Base-by-base conservation (phyloP, 2,888 invertebrate species). In the Cremastinae sp. region DNA sequence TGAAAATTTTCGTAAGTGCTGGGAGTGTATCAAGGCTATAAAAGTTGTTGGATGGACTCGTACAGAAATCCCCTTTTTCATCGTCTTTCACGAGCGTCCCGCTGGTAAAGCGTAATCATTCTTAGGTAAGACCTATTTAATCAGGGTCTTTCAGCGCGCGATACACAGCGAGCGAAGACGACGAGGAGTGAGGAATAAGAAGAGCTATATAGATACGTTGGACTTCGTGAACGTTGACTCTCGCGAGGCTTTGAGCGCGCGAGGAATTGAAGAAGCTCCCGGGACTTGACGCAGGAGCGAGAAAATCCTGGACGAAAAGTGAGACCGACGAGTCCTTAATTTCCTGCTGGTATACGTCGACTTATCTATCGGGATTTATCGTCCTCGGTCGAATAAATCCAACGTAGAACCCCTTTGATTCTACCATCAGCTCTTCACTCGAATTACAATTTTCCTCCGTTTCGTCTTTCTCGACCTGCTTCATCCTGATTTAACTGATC, bases 281-380 rank as follows among this genome's bases (percentile, higher is more conserved):
- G 49, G 18, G 47, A 14, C 18, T 41, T 53, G n/a, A n/a, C 9
- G 39, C 22, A 16, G 10, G 28, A 28, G 16, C n/a, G 45, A 10
- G 10, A 18, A 28, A 2, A 10, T 10, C 3, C 22, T 1, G 14
- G 16, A 14, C 5, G 0, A 9, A 55, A 28, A 49, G n/a, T n/a
- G n/a, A n/a, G n/a, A 16, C 53, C 59, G 70, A 73, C 75, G 78
- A 78, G 81, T 83, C 81, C 83, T 85, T 85, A 83, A 85, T 85
- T 84, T 85, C 81, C 83, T 83, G 81, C 37, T 79, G 79, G 79
- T n/a, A n/a, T 72, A 81, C 78, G 76, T 74, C 72, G 80, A 78
- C 82, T 84, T 84, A 84, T 85, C 83, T 82, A 77, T 74, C 75
- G 74, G 78, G 82, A 84, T 85, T 83, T 82, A 85, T 83, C 78